These are phyloP conservation scores for Caenorhabditis sp. DNA, from an alignment of 2,888 invertebrate species.

Conservation along the genomic window DNA sequence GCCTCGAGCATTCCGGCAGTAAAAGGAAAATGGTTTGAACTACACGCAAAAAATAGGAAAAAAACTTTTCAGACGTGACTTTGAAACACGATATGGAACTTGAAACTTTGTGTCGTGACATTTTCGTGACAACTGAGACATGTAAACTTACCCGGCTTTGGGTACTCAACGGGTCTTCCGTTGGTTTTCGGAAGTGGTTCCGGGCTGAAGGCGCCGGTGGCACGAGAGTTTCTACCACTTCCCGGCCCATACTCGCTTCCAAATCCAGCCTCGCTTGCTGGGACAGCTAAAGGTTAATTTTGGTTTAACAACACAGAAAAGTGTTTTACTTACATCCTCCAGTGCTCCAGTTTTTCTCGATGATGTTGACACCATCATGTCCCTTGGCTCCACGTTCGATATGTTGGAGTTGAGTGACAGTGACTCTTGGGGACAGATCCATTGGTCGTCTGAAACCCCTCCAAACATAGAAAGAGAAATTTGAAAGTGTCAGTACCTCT, in stretches of 20 bases:
- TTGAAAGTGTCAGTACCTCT: slow-evolving; percentile 61
- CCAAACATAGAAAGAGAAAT: neutral
- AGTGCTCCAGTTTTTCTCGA: slow-evolving; percentile 80
- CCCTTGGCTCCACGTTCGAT: slow-evolving; percentile 79
- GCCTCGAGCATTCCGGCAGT: slow-evolving; percentile 30
- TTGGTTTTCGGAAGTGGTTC: slow-evolving; percentile 60
- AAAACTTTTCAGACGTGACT: slow-evolving; percentile 6
- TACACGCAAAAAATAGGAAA: slow-evolving; percentile 20
- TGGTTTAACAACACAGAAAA: too few species aligned
- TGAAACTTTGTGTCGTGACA: too few species aligned
- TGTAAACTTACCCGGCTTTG: slow-evolving; percentile 54
- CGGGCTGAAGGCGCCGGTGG: slow-evolving; percentile 65
- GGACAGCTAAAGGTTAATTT: slow-evolving; percentile 64
- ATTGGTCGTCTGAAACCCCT: slow-evolving; percentile 75
- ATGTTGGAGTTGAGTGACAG: slow-evolving; percentile 79
- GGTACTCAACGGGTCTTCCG: slow-evolving; percentile 33
- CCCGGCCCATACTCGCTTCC: slow-evolving; percentile 74
- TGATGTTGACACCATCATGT: slow-evolving; percentile 76
- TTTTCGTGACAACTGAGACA: neutral
- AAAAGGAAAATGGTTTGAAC: neutral
- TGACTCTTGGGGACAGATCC: slow-evolving; percentile 79
- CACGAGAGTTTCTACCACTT: slow-evolving; percentile 71
- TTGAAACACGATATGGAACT: slow-evolving; percentile 17
- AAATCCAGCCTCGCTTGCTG: slow-evolving; percentile 66
- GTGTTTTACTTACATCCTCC: slow-evolving; percentile 74